Evolutionary conservation across 2,113 vertebrate species (phyloP).

Genomic region (Castor canadensis): DNA sequence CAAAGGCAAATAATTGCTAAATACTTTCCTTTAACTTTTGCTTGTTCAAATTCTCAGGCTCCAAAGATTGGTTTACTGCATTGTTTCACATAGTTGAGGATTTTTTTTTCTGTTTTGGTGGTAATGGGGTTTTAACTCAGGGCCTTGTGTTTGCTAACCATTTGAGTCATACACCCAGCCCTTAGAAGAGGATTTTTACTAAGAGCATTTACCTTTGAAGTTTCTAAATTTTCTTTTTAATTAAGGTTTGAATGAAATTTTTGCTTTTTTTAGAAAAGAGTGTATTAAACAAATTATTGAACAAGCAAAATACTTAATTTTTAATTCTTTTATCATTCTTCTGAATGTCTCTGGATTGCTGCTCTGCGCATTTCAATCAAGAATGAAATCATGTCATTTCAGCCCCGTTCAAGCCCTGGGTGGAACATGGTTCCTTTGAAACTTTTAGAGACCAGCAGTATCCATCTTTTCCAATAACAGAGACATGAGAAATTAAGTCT

Average conservation of each 20-base stretch:
- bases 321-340: background rate
- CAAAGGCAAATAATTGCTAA: slow-evolving; percentile 3
- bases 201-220: background rate
- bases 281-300: background rate
- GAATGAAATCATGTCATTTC: background rate
- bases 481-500: background rate
- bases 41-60: background rate
- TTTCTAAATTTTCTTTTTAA: background rate
- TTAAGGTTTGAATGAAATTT: background rate
- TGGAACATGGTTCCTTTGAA: background rate
- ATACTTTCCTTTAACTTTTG: background rate
- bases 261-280: background rate
- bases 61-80: background rate
- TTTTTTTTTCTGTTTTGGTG: too few species aligned
- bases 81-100: background rate
- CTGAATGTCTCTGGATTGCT: background rate
- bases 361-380: background rate
- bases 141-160: too few species aligned
- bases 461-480: background rate
- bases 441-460: background rate
- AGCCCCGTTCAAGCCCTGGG: background rate
- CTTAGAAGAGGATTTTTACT: background rate
- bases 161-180: too few species aligned
- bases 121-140: too few species aligned
- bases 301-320: background rate